Evolutionary conservation across 1,140 invertebrate genomes (phyloP), one percentile per base, ranked within the genome.

Genomic region (Drosophila willistoni): DNA sequence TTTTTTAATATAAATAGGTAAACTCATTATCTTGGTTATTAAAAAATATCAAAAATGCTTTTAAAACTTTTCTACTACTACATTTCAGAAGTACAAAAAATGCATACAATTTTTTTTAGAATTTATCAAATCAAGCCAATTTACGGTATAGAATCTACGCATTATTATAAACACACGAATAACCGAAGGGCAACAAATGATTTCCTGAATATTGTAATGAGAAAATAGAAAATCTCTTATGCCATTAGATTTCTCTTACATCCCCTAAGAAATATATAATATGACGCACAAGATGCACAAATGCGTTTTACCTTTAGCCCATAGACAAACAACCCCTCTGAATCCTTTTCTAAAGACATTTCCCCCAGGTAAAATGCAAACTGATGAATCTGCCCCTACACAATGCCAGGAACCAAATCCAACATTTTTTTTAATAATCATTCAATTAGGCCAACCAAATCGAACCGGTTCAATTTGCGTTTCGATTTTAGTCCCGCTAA

Each of bases 401-500:
- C 34, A 36, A 10, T 17, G 14, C 44, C 9, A 22, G 44, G 9
- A 22, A 51, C 19, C 44, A 51, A 51, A 51, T 51, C 17, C 9
- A 47, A 47, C 67, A n/a, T 63, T 64, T 64, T 70, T 1, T 71
- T 29, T 29, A 29, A 47, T 71, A 42, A 42, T 17, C 39, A 42
- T 76, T 73, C 25, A 47, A 44, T 74, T 36, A 22, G 29, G 63
- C 47, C 19, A 67, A 73, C 63, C 70, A 68, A 81, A 69, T 39
- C 62, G 60, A 84, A 84, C 77, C 69, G 69, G 69, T 79, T 84
- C 51, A 57, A 77, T 67, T 61, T 79, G 57, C 71, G 64, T 34
- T 63, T 68, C 55, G 62, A 56, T 64, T 73, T 64, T 44, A 61
- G 34, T 61, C 44, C 44, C 44, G 44, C 44, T 22, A 51, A 51